Percentiles rank a stretch among this genome's conserved stretches.
Evolutionary conservation across 1,140 invertebrate genomes (phyloP).

Genomic region (Drosophila cardini): DNA sequence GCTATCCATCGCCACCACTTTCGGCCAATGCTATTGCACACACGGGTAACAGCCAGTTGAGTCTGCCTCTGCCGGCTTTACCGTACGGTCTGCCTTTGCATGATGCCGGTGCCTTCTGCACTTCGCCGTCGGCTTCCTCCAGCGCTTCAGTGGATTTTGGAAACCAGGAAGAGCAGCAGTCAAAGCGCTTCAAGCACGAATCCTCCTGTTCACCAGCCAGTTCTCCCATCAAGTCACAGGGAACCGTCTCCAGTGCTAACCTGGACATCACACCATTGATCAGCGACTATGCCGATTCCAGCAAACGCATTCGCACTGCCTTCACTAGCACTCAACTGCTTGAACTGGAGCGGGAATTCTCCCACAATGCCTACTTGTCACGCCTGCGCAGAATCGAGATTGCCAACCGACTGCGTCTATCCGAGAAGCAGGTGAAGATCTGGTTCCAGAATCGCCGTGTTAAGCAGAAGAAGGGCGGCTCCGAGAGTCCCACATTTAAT

Average conservation of each 20-base stretch:
- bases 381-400: slow-evolving; percentile 95
- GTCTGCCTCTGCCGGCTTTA: slow-evolving; percentile 35
- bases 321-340: slow-evolving; percentile 96
- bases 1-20: slow-evolving; percentile 84
- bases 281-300: slow-evolving; percentile 86
- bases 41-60: slow-evolving; percentile 38
- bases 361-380: slow-evolving; percentile 95
- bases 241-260: slow-evolving; percentile 86
- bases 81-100: slow-evolving; percentile 58
- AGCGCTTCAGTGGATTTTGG: slow-evolving; percentile 66
- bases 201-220: slow-evolving; percentile 76
- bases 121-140: slow-evolving; percentile 76
- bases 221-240: slow-evolving; percentile 62
- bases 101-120: slow-evolving; percentile 70
- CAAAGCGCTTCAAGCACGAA: slow-evolving; percentile 72
- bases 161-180: slow-evolving; percentile 60
- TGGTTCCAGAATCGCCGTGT: slow-evolving; percentile 96
- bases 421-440: slow-evolving; percentile 98
- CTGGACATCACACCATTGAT: slow-evolving; percentile 86
- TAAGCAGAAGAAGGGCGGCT: slow-evolving; percentile 95
- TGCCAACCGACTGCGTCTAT: slow-evolving; percentile 93
- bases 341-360: slow-evolving; percentile 96
- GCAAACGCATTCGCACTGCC: slow-evolving; percentile 94
- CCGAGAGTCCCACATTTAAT: slow-evolving; percentile 81
- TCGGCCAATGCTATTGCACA: slow-evolving; percentile 64